Conservation (phyloP, 2,888 invertebrate genomes). For the Spatulosminthurus flaviceps region DNA sequence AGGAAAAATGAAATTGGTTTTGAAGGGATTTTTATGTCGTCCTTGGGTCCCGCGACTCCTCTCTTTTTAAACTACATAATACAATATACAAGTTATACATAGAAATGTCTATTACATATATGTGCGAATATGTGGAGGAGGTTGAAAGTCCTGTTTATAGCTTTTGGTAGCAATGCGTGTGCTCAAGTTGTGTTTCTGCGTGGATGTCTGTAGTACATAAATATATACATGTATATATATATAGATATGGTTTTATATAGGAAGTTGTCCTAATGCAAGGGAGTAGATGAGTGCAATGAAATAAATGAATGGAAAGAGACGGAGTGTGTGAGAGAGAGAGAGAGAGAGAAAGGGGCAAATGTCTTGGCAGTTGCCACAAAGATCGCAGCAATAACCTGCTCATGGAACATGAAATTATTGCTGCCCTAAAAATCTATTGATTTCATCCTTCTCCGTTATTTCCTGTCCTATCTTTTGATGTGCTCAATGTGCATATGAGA, state of each 20-base stretch:
- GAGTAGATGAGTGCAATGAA: neutral
- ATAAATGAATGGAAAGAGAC: slow-evolving; percentile 25
- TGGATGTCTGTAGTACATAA: no score
- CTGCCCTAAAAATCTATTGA: slow-evolving; percentile 42
- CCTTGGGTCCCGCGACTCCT: no score
- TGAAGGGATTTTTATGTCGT: no score
- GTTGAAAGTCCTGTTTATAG: no score
- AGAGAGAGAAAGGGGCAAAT: slow-evolving; percentile 37
- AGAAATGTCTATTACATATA: no score
- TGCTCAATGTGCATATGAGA: slow-evolving; percentile 22
- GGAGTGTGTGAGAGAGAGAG: slow-evolving; percentile 18
- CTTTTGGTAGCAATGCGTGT: no score
- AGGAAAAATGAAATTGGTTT: neutral
- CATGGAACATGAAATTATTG: slow-evolving; percentile 41
- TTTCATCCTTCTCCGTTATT: slow-evolving; percentile 35
- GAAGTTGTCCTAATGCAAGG: slow-evolving; percentile 2
- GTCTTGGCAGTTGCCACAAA: slow-evolving; percentile 33
- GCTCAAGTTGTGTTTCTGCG: no score
- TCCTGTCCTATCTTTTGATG: slow-evolving; percentile 36
- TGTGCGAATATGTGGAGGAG: no score
- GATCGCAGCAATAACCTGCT: slow-evolving; percentile 37
- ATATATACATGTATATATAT: neutral
- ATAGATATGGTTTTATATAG: neutral
- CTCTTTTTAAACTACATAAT: no score
- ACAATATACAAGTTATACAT: no score